These are phyloP conservation scores for Drosophila virilis DNA, from an alignment of 1,140 invertebrate species.

Conservation along the genomic window DNA sequence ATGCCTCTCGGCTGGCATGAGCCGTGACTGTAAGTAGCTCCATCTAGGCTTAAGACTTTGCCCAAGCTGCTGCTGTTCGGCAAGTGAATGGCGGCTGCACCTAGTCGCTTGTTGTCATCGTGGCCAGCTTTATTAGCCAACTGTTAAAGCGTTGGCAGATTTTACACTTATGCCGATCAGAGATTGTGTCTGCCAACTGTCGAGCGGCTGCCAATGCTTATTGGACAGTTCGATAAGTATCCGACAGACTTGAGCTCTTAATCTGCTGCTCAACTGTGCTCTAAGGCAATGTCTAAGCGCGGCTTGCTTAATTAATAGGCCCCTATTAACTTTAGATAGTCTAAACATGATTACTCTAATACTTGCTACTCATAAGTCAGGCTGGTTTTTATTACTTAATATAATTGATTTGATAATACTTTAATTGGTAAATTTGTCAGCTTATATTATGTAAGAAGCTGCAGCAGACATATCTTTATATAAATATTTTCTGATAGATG, in stretches of 20 bases:
- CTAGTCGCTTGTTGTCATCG: slow-evolving; percentile 12
- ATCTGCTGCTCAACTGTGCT: background rate
- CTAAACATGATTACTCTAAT: background rate
- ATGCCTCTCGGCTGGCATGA: slow-evolving; percentile 99
- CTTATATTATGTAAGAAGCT: too few relatives aligned
- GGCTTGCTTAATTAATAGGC: background rate
- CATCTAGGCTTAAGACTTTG: background rate
- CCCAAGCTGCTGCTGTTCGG: background rate
- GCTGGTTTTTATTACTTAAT: background rate
- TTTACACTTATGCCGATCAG: slow-evolving; percentile 27
- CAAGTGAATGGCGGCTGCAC: slow-evolving; percentile 57
- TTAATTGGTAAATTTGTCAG: background rate
- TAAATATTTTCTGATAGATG: too few relatives aligned
- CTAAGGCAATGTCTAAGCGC: too few relatives aligned
- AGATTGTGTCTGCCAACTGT: slow-evolving; percentile 59
- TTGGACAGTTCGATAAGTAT: background rate
- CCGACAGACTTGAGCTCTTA: background rate
- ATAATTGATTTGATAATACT: background rate
- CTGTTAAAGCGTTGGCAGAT: slow-evolving; percentile 44
- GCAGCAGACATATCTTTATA: too few relatives aligned
- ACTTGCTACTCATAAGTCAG: too few relatives aligned
- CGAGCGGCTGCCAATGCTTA: slow-evolving; percentile 26
- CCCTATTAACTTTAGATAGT: background rate
- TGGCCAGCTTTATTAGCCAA: slow-evolving; percentile 71
- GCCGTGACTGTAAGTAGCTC: slow-evolving; percentile 92